Evolutionary conservation across 1,140 invertebrate species (phyloP).

Genomic region (Mycetomoellerius zeteki): DNA sequence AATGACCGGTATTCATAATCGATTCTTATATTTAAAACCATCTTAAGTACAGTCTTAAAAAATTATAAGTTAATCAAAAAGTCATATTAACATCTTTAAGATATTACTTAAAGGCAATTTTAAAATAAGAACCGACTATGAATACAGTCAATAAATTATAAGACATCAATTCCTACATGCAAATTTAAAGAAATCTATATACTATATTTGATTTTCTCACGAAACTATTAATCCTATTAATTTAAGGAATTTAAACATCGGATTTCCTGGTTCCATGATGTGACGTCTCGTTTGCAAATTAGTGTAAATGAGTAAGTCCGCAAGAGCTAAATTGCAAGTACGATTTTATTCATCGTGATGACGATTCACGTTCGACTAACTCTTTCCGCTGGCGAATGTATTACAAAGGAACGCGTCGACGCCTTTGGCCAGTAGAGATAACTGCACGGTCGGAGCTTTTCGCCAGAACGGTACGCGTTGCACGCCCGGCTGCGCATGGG

Average conservation of each 20-base stretch:
- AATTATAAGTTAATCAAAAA: no score
- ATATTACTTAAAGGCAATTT: no score
- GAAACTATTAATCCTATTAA: background rate
- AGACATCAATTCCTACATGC: background rate
- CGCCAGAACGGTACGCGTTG: slow-evolving; percentile 65
- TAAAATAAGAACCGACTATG: no score
- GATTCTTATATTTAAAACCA: no score
- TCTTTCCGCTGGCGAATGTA: slow-evolving; percentile 54
- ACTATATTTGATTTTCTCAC: background rate
- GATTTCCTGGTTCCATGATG: background rate
- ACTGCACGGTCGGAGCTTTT: slow-evolving; percentile 67
- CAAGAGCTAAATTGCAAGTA: slow-evolving; percentile 62
- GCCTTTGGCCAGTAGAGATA: slow-evolving; percentile 71
- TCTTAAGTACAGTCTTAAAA: no score
- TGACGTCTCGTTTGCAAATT: background rate
- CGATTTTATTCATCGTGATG: slow-evolving; percentile 62
- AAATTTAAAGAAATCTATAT: background rate
- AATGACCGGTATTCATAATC: no score
- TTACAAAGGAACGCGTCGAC: slow-evolving; percentile 64
- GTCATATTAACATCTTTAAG: no score
- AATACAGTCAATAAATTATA: background rate
- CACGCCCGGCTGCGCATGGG: slow-evolving; percentile 64
- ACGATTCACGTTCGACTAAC: slow-evolving; percentile 63
- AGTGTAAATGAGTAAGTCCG: slow-evolving; percentile 27
- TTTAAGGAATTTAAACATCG: background rate